These are phyloP conservation scores for Isoperla grammatica DNA, from an alignment of 2,888 invertebrate species.

Conservation along the genomic window DNA sequence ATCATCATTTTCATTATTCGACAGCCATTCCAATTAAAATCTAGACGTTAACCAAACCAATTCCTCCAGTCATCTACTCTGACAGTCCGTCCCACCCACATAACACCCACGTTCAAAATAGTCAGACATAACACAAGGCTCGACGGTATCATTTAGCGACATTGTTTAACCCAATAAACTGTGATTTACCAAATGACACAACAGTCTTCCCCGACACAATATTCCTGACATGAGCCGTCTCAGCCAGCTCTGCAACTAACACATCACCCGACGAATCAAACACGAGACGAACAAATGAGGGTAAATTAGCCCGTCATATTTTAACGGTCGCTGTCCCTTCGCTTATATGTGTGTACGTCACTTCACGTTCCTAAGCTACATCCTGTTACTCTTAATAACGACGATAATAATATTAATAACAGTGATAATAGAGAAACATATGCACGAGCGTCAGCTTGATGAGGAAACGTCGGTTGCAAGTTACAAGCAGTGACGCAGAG, in stretches of 20 bases:
- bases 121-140: not conserved
- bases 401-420: conserved; percentile 5
- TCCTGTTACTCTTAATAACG: conserved; percentile 11
- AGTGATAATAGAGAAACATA: not conserved
- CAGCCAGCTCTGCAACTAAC: conserved; percentile 2
- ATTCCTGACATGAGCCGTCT: not conserved
- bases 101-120: not conserved
- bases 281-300: not conserved
- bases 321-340: conserved; percentile 1
- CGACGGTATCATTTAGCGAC: no score
- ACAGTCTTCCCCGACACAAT: not conserved
- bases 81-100: no score
- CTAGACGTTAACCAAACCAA: no score
- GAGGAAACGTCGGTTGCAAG: not conserved
- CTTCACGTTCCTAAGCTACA: not conserved
- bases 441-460: no score
- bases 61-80: no score
- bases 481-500: not conserved
- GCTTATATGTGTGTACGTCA: no score
- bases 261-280: conserved; percentile 1
- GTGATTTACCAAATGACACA: not conserved
- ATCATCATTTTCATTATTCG: no score
- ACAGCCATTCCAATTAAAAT: no score
- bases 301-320: conserved; percentile 10
- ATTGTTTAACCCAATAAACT: no score